Conservation (phyloP, 2,113 vertebrate genomes). For the Delphinapterus leucas region DNA sequence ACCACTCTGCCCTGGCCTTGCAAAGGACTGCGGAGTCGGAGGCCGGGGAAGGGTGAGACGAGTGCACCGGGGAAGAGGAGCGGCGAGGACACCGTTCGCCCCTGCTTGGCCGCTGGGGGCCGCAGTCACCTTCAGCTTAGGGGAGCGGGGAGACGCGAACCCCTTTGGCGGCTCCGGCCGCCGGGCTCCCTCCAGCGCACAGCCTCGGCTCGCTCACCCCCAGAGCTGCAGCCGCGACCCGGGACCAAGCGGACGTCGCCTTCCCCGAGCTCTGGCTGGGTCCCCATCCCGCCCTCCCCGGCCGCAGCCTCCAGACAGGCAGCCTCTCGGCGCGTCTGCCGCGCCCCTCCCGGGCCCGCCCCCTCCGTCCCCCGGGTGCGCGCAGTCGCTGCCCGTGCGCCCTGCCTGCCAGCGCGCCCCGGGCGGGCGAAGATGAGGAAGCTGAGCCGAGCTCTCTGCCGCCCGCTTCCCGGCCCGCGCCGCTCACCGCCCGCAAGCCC, state of each 20-base stretch:
- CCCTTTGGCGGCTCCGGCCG: not conserved
- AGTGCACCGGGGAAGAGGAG: not conserved
- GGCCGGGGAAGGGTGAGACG: not conserved
- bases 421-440: not conserved
- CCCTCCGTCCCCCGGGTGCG: not conserved
- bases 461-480: not conserved
- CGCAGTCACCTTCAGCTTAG: slow-evolving; percentile 64
- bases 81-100: not conserved
- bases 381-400: not conserved
- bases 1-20: not conserved
- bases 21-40: not conserved
- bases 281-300: not conserved
- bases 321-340: slow-evolving; percentile 8
- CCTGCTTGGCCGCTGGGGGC: slow-evolving; percentile 37
- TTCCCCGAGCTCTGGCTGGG: not conserved
- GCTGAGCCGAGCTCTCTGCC: not conserved
- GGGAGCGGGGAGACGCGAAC: not conserved
- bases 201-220: slow-evolving; percentile 27
- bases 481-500: not conserved
- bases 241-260: not conserved
- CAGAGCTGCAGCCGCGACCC: not conserved
- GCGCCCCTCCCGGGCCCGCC: slow-evolving; percentile 16
- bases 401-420: not conserved
- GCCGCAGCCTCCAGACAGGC: slow-evolving; percentile 28
- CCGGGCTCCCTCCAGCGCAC: not conserved